Conservation (phyloP, 1,140 invertebrate species). For the Leptoteleia sp. region DNA sequence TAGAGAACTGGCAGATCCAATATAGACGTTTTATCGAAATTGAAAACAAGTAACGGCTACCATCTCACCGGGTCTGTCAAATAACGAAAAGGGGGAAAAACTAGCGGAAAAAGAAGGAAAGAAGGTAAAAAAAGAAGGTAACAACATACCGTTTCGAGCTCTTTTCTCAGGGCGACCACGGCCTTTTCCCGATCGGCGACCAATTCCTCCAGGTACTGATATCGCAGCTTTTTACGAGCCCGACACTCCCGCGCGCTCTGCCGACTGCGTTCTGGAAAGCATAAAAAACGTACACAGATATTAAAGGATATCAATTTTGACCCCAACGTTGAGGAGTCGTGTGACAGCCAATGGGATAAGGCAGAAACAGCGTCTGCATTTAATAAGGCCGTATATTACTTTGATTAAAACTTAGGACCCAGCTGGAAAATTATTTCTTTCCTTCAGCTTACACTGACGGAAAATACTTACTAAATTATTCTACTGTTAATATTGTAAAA, state of each 20-base stretch:
- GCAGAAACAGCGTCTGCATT: constrained; percentile 25
- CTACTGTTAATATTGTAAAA: too few species aligned
- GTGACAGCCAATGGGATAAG: constrained; percentile 39
- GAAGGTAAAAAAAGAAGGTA: too few species aligned
- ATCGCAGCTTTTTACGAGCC: constrained; percentile 97
- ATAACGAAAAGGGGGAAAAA: constrained; percentile 3
- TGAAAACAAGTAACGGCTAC: background rate
- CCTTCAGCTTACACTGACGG: constrained; percentile 1
- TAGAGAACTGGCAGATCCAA: too few species aligned
- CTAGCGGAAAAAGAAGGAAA: constrained; percentile 17
- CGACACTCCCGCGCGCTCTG: constrained; percentile 98
- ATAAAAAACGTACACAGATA: constrained; percentile 59
- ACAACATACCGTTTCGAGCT: constrained; percentile 94
- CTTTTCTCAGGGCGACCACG: constrained; percentile 93
- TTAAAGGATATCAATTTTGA: constrained; percentile 60
- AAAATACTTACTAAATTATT: too few species aligned
- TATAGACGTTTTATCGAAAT: constrained; percentile 4
- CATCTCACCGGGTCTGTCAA: background rate
- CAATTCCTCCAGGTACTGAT: constrained; percentile 98
- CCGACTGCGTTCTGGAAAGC: constrained; percentile 91
- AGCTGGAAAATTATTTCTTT: constrained; percentile 27
- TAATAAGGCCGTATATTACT: constrained; percentile 46
- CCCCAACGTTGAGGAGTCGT: constrained; percentile 19
- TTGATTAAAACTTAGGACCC: constrained; percentile 51
- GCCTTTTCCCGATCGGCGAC: constrained; percentile 96